Evolutionary conservation across 2,797 vertebrate genomes (phyloP).

Genomic region (Myotis myotis): DNA sequence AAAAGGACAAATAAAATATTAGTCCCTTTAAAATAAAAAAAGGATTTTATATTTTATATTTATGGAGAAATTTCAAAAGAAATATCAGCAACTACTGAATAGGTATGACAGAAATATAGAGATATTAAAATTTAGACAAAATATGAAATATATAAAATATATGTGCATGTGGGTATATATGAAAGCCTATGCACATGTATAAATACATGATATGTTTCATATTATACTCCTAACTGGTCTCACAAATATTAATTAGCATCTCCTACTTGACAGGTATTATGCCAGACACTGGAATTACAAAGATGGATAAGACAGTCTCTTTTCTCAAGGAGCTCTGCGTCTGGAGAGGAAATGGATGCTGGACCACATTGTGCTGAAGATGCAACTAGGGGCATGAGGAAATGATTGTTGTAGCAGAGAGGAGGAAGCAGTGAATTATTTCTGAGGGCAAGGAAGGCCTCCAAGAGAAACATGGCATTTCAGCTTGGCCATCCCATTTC

Average conservation of each 20-base stretch:
- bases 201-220: not conserved
- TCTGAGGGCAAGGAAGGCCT: not conserved
- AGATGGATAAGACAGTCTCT: not conserved
- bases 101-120: not conserved
- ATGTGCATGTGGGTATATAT: not conserved
- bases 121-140: not conserved
- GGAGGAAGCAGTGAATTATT: not conserved
- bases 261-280: not conserved
- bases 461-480: not conserved
- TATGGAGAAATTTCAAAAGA: constrained; percentile 2
- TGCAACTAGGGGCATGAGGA: not conserved
- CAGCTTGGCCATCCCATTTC: not conserved
- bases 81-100: not conserved
- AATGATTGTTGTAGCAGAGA: not conserved
- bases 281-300: not conserved
- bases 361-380: not conserved
- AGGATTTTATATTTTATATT: not conserved
- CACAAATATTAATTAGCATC: not conserved
- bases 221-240: not conserved
- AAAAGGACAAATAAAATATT: constrained; percentile 1
- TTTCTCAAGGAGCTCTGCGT: not conserved
- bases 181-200: not conserved
- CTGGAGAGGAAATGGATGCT: not conserved
- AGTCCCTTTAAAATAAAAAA: constrained; percentile 10
- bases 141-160: not conserved